A percentile compares a stretch with the other conserved stretches of the same genome.
Evolutionary conservation across 2,113 vertebrate genomes (phyloP).

Genomic region (Condylura cristata): DNA sequence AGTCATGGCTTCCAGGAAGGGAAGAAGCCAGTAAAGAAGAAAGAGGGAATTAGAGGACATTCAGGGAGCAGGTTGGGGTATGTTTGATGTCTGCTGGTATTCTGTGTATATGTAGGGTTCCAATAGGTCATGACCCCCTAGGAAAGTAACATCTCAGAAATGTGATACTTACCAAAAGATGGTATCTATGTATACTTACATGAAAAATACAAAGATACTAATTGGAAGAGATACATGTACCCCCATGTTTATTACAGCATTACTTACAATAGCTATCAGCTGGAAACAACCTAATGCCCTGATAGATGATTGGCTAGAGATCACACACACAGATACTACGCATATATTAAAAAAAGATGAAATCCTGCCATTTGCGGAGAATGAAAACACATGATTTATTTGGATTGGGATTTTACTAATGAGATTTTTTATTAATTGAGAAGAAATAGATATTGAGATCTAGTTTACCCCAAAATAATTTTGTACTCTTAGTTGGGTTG

Average conservation of each 20-base stretch:
- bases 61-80: not conserved
- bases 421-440: constrained; percentile 17
- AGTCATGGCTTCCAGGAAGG: not conserved
- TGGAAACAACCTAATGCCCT: too few species aligned
- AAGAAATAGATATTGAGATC: constrained; percentile 2
- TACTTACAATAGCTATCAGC: too few species aligned
- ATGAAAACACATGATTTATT: constrained; percentile 14
- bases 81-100: not conserved
- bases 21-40: not conserved
- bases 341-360: too few species aligned
- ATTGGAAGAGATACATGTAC: too few species aligned
- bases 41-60: not conserved
- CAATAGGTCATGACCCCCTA: not conserved
- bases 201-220: too few species aligned
- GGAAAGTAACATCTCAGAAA: not conserved
- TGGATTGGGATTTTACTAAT: not conserved
- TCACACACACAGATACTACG: too few species aligned
- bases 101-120: not conserved
- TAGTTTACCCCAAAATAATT: constrained; percentile 21
- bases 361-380: not conserved
- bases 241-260: too few species aligned
- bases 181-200: too few species aligned
- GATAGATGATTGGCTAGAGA: too few species aligned
- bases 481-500: constrained; percentile 32
- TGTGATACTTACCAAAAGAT: not conserved